Conservation (phyloP, 2,888 invertebrate species). For the Trilocha varians region DNA sequence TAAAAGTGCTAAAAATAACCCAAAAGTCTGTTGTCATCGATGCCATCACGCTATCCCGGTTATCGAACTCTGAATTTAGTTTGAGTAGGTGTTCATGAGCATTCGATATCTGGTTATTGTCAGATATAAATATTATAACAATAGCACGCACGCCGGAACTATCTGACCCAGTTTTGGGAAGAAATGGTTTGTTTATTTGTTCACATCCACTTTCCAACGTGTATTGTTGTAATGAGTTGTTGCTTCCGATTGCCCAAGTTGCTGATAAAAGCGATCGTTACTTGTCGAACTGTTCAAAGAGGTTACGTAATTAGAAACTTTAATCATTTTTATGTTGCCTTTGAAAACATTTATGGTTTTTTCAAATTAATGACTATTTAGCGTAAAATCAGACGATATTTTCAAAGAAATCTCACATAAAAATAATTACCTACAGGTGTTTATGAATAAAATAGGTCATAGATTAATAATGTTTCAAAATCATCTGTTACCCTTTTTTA, state of each 20-base stretch:
- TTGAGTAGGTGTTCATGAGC: constrained; percentile 15
- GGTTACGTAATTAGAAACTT: background rate
- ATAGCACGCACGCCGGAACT: constrained; percentile 4
- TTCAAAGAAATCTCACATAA: too few species aligned
- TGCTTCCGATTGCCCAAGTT: constrained; percentile 3
- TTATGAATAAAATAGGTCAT: too few species aligned
- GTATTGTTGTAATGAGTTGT: constrained; percentile 7
- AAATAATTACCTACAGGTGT: too few species aligned
- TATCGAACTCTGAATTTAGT: constrained; percentile 31
- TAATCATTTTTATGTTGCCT: background rate
- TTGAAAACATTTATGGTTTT: background rate
- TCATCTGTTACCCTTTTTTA: too few species aligned
- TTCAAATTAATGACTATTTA: background rate
- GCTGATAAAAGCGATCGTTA: background rate
- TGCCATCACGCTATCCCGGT: constrained; percentile 22
- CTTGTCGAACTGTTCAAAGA: background rate
- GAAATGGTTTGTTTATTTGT: constrained; percentile 5
- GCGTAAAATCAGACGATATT: too few species aligned
- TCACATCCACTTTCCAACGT: constrained; percentile 3
- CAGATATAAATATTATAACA: constrained; percentile 12
- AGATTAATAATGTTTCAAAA: too few species aligned
- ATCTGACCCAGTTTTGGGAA: constrained; percentile 5
- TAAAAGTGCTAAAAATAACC: too few species aligned
- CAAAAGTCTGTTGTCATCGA: constrained; percentile 19
- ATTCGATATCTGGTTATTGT: constrained; percentile 14